phyloP scores from a whole-genome alignment of 2,797 vertebrate genomes.

The Trichosurus vulpecula region DNA sequence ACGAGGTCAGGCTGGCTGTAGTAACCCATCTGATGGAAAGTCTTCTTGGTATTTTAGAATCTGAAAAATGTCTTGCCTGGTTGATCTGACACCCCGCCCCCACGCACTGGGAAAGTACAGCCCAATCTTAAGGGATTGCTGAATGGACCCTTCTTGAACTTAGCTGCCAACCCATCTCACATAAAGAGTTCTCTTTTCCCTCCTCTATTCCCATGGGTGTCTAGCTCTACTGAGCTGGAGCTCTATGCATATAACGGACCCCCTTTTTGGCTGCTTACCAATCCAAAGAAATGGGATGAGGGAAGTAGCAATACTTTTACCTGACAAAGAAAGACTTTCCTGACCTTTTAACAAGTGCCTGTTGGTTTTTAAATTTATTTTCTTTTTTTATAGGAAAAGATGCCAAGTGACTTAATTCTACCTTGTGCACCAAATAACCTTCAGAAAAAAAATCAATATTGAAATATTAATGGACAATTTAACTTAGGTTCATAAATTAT shows the following conservation, averaged over 20 bases:
- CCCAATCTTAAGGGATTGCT: neutral
- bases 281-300: neutral
- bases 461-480: neutral
- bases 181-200: neutral
- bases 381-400: slow-evolving; percentile 20
- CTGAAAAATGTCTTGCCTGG: neutral
- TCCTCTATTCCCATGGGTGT: neutral
- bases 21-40: neutral
- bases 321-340: neutral
- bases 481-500: neutral
- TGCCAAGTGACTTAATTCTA: neutral
- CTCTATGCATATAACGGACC: neutral
- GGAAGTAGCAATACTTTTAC: neutral
- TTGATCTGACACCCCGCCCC: neutral
- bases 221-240: neutral
- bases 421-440: neutral
- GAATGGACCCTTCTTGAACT: neutral
- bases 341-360: slow-evolving; percentile 11
- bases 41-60: neutral
- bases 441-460: neutral
- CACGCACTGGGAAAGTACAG: neutral
- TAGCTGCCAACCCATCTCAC: neutral
- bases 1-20: neutral
- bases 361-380: slow-evolving; percentile 17
- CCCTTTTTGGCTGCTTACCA: neutral